Percentiles rank a stretch among this genome's conserved stretches.
These are phyloP conservation scores for Sebastes vulpes DNA, from an alignment of 2,797 vertebrate species.

Conservation along the genomic window DNA sequence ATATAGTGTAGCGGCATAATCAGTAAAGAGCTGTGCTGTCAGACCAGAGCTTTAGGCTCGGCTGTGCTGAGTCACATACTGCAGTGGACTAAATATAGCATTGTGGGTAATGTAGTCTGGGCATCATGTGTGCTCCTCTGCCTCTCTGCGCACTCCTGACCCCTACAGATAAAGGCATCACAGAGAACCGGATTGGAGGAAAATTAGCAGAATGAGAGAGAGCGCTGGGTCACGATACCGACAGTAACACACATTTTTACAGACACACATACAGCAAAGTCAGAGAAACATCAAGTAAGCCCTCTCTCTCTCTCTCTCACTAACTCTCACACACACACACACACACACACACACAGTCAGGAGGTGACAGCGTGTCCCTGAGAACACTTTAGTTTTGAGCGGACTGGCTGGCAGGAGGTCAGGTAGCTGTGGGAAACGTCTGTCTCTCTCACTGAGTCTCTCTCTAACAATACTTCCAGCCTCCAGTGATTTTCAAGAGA, in stretches of 20 bases:
- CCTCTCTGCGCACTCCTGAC: conserved; percentile 14
- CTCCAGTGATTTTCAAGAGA: neutral
- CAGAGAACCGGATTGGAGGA: neutral
- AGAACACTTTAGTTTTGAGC: conserved; percentile 56
- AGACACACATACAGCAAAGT: neutral
- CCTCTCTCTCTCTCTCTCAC: neutral
- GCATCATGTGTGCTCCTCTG: conserved; percentile 25
- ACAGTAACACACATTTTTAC: neutral
- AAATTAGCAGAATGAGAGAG: neutral
- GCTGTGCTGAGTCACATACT: conserved; percentile 81
- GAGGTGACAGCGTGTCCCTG: conserved; percentile 45
- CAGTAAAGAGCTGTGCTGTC: conserved; percentile 29
- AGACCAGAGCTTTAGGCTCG: conserved; percentile 21
- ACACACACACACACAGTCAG: neutral
- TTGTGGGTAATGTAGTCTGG: conserved; percentile 72
- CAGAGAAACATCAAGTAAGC: neutral
- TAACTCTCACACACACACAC: neutral
- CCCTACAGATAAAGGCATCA: conserved; percentile 1
- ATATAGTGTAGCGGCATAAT: neutral
- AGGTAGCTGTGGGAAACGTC: conserved; percentile 74
- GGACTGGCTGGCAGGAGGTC: conserved; percentile 62
- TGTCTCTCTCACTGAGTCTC: neutral
- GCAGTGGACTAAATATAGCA: conserved; percentile 84
- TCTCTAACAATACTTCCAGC: neutral
- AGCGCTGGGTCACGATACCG: neutral